Evolutionary conservation across 2,797 vertebrate genomes (phyloP).

Genomic region (Sebastolobus alascanus): DNA sequence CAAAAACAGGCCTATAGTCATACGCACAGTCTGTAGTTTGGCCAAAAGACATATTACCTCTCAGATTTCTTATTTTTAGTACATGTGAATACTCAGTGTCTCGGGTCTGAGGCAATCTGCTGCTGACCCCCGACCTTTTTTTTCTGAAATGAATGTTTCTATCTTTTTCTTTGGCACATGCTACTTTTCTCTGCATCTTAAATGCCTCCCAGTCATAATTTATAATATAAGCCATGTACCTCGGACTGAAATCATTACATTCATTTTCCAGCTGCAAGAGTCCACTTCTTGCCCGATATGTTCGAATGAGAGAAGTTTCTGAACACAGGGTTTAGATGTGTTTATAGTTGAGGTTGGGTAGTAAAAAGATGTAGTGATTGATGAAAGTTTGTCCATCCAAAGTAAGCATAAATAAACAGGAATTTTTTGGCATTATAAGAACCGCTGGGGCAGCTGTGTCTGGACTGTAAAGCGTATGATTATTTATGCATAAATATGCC

Average conservation of each 20-base stretch:
- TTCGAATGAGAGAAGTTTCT: background rate
- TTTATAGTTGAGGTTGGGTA: background rate
- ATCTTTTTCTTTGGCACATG: background rate
- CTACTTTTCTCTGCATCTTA: conserved; percentile 19
- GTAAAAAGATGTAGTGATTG: background rate
- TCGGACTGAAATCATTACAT: conserved; percentile 13
- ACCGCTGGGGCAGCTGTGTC: background rate
- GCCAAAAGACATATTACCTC: conserved; percentile 3
- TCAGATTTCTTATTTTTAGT: conserved; percentile 4
- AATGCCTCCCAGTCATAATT: conserved; percentile 35
- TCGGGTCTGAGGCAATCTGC: background rate
- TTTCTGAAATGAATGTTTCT: background rate
- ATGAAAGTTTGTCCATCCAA: background rate
- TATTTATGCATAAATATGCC: background rate
- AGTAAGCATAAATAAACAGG: background rate
- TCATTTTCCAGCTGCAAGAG: background rate
- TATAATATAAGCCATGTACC: conserved; percentile 32
- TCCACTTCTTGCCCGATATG: background rate
- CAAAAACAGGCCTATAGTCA: background rate
- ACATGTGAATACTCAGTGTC: conserved; percentile 8
- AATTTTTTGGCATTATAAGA: background rate
- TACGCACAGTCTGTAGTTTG: conserved; percentile 15
- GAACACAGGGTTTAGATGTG: background rate
- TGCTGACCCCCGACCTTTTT: background rate
- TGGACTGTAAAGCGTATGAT: conserved; percentile 25